A percentile compares a stretch with the other conserved stretches of the same genome.
Evolutionary conservation across 1,140 invertebrate species (phyloP).

Genomic region (Leptopilina boulardi): DNA sequence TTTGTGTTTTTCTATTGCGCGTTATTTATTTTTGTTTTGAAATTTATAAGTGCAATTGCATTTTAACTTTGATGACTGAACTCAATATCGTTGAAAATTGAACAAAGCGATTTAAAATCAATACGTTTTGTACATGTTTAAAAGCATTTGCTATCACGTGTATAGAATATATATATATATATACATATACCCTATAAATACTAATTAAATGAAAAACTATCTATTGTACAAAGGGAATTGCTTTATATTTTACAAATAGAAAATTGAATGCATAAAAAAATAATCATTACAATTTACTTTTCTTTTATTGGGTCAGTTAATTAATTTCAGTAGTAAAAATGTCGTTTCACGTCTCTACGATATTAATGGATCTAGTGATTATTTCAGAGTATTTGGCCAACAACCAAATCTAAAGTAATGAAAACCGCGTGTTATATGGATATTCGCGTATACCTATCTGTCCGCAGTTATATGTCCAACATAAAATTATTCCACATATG

Average conservation of each 20-base stretch:
- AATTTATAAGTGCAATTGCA: no score
- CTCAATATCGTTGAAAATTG: background rate
- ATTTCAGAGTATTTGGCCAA: slow-evolving; percentile 28
- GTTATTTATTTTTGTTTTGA: no score
- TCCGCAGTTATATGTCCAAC: background rate
- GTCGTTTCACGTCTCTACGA: background rate
- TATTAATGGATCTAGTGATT: slow-evolving; percentile 20
- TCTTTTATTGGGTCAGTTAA: background rate
- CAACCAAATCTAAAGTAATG: slow-evolving; percentile 23
- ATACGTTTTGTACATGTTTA: background rate
- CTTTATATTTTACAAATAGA: background rate
- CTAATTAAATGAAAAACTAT: no score
- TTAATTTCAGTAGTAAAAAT: background rate
- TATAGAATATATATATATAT: no score
- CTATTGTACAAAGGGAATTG: no score
- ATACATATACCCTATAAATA: no score
- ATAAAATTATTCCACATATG: background rate
- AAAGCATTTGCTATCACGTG: background rate
- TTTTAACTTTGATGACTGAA: no score
- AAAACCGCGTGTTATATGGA: background rate
- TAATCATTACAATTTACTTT: background rate
- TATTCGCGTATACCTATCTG: background rate
- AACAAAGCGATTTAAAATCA: background rate
- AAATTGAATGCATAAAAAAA: background rate
- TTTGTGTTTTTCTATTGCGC: no score